Evolutionary conservation across 2,888 invertebrate species (phyloP), one percentile per base, ranked within the genome.

Genomic region (Elysia crispata): DNA sequence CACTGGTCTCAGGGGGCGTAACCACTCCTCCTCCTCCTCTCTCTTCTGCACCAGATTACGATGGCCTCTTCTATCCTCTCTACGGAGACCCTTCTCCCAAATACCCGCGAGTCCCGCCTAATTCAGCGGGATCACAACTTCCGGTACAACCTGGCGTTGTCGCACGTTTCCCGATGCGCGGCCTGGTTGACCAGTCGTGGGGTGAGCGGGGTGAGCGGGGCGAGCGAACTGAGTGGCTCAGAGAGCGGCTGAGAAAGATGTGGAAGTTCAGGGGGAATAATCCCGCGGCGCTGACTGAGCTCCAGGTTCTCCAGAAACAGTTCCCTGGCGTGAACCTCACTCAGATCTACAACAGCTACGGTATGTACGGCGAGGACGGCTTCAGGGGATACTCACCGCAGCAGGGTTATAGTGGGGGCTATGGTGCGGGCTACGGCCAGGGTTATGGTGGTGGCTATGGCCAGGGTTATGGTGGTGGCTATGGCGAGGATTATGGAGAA

Each of bases 311-410:
- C 23, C 77, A 82, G 60, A 54, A 77, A 25, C 67, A 57, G 31
- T 81, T 64, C 80, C 82, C 82, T 0, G 75, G 77, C n/a, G 57
- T 82, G 66, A 82, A 82, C 76, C 31, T 82, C 41, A 77, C 82
- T 13, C 62, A 74, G 41, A 60, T 82, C 49, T 62, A 64, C 30
- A 33, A 50, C 31, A 28, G 20, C 41, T 20, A 18, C 20, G 30
- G 50, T 30, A 6, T 18, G 18, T 54, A n/a, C 13, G 70, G 49
- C 1, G n/a, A 23, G 33, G 62, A 30, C 25, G 62, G 25, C 15
- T 41, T 6, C 41, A 41, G 41, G 41, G 41, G 41, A 3, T 41
- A 41, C 41, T n/a, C n/a, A n/a, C n/a, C n/a, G n/a, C n/a, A 41
- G 41, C 6, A 23, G 3, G 23, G 60, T 5, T 60, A 60, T 18